Conservation (phyloP, 2,797 vertebrate species). For the Gymnocypris eckloni region DNA sequence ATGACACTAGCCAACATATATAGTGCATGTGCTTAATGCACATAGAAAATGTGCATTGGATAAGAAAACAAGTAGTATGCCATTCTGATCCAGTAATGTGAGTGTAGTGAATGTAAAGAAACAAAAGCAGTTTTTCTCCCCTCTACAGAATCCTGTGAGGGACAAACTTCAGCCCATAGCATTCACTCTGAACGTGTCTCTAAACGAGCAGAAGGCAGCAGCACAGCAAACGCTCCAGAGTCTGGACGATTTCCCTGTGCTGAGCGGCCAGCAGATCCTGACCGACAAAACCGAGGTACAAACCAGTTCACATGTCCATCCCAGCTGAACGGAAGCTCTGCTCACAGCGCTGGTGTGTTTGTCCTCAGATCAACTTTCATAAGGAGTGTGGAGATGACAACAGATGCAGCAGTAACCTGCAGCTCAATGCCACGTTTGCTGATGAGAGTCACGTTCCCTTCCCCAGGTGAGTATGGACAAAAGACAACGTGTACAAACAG, state of each 20-base stretch:
- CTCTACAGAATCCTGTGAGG: slow-evolving; percentile 78
- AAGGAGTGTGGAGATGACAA: slow-evolving; percentile 91
- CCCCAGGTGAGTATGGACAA: slow-evolving; percentile 72
- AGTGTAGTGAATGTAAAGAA: neutral
- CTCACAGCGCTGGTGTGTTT: neutral
- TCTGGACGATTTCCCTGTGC: slow-evolving; percentile 84
- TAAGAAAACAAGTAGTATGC: neutral
- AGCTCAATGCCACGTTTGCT: slow-evolving; percentile 80
- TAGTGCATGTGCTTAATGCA: neutral
- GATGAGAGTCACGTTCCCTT: slow-evolving; percentile 70
- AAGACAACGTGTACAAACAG: neutral
- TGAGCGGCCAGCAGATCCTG: slow-evolving; percentile 83
- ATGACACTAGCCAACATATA: too few relatives aligned
- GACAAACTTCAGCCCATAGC: slow-evolving; percentile 91
- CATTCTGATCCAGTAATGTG: neutral
- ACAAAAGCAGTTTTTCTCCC: slow-evolving; percentile 2
- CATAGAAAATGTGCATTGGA: neutral
- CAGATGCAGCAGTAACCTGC: slow-evolving; percentile 90
- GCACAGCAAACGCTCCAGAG: slow-evolving; percentile 67
- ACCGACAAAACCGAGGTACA: slow-evolving; percentile 72
- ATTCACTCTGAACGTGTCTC: slow-evolving; percentile 84
- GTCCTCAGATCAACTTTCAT: slow-evolving; percentile 88
- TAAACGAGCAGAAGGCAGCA: slow-evolving; percentile 73
- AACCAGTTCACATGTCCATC: neutral
- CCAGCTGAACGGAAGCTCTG: neutral